Evolutionary conservation across 2,113 vertebrate genomes (phyloP), one percentile per base, ranked within the genome.

Genomic region (Chlorocebus sabaeus): DNA sequence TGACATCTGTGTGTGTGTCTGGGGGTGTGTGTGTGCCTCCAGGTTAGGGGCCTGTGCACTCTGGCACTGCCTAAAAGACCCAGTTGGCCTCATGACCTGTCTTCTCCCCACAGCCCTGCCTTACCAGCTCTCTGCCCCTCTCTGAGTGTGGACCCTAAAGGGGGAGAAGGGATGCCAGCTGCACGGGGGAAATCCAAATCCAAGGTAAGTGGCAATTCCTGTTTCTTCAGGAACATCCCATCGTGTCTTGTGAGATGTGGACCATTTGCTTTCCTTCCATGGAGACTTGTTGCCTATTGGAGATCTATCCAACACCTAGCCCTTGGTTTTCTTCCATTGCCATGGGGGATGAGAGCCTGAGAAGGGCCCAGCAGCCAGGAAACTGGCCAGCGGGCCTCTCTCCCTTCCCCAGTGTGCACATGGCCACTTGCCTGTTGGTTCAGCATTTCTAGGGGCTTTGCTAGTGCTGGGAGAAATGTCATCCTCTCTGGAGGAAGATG

Each of bases 161-260:
- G 8, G 2, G 0, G 25, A 68, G 55, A 50, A 11, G 87, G 12
- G 79, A 97, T 98, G 97, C 93, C 89, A 11, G 52, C n/a, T 0
- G 9, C 52, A 4, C 72, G 68, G 9, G 32, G 92, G 48, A 97
- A 88, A 16, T 32, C 96, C 67, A 97, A 32, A 82, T n/a, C 89
- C 67, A 97, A 95, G 98, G 98, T 97, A 40, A 91, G 64, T n/a
- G 50, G 57, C 0, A 1, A 8, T 22, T 50, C 2, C 40, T 59
- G 20, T 50, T 43, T 13, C 27, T 35, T 7, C 0, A 0, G 57
- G 78, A 40, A 30, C 0, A 11, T 18, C 18, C 68, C 4, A 14
- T 52, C 35, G 11, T 35, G 23, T n/a, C n/a, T 22, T 35, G 0
- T 64, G 20, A 59, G 85, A 48, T 6, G 1, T 8, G 10, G 57